These are phyloP conservation scores for Yoshiicerus persimilis DNA, from an alignment of 1,140 invertebrate species.

Conservation along the genomic window DNA sequence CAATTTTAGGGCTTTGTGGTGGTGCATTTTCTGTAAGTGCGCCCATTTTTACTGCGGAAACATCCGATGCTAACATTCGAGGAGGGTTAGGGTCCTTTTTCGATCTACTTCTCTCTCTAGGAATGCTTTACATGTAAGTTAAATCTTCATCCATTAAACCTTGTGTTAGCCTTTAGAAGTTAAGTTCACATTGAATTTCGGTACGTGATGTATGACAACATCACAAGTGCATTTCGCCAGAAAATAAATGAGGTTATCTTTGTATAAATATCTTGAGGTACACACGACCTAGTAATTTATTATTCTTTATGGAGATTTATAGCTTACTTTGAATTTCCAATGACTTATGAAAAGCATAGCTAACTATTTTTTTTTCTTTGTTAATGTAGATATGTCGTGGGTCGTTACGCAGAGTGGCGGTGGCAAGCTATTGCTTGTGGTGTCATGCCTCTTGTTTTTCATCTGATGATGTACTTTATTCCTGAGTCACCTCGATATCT, in stretches of 20 bases:
- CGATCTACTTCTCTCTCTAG: conserved; percentile 73
- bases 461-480: conserved; percentile 67
- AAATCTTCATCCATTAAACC: conserved; percentile 46
- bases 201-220: no score
- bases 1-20: conserved; percentile 39
- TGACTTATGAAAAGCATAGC: neutral
- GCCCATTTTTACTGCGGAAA: conserved; percentile 65
- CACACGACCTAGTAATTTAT: neutral
- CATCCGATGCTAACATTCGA: conserved; percentile 66
- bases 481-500: conserved; percentile 73
- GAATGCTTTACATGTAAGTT: conserved; percentile 70
- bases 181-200: no score
- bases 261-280: neutral
- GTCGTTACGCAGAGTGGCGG: neutral
- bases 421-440: conserved; percentile 50
- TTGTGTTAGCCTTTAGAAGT: neutral
- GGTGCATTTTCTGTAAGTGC: conserved; percentile 51
- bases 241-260: no score
- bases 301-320: neutral
- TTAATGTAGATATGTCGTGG: neutral
- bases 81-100: conserved; percentile 80
- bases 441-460: conserved; percentile 63
- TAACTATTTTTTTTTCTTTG: neutral
- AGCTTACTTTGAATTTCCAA: neutral
- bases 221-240: no score